Conservation (phyloP, 2,113 vertebrate species). For the Progne subis region DNA sequence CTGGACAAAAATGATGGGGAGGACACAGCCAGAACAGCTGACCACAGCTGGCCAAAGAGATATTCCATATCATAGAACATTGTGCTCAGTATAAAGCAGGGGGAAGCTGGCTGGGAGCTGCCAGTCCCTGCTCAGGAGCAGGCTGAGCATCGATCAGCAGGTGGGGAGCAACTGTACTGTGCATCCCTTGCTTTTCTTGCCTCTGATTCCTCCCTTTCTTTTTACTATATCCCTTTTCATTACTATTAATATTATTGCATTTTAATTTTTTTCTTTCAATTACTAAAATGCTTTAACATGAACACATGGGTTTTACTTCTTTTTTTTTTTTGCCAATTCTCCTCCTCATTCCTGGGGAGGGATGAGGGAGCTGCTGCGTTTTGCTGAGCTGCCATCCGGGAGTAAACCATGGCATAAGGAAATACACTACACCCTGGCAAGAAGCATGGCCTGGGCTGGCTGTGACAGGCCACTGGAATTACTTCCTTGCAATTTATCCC, state of each 20-base stretch:
- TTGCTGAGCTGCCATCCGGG: not conserved
- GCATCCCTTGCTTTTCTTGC: not conserved
- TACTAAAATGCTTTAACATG: not conserved
- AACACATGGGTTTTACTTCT: not conserved
- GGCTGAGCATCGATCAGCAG: fast-evolving
- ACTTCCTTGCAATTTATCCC: not conserved
- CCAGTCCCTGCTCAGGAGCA: not conserved
- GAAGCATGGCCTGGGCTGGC: not conserved
- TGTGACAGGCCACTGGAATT: not conserved
- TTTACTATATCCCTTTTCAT: not conserved
- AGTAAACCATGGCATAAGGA: not conserved
- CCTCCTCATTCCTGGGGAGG: not conserved
- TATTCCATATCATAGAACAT: not conserved
- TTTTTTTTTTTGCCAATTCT: not conserved
- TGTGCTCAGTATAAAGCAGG: not conserved
- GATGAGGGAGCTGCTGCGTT: not conserved
- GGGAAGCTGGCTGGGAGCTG: not conserved
- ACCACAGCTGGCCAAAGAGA: not conserved
- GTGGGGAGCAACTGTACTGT: not conserved
- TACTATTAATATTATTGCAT: no score
- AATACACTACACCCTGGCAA: not conserved
- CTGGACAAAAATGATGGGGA: not conserved
- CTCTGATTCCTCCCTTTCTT: not conserved
- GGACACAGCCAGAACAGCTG: not conserved
- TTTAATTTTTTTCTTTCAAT: not conserved